These are phyloP conservation scores for Alethe castanea DNA, from an alignment of 2,113 vertebrate genomes.

Conservation along the genomic window DNA sequence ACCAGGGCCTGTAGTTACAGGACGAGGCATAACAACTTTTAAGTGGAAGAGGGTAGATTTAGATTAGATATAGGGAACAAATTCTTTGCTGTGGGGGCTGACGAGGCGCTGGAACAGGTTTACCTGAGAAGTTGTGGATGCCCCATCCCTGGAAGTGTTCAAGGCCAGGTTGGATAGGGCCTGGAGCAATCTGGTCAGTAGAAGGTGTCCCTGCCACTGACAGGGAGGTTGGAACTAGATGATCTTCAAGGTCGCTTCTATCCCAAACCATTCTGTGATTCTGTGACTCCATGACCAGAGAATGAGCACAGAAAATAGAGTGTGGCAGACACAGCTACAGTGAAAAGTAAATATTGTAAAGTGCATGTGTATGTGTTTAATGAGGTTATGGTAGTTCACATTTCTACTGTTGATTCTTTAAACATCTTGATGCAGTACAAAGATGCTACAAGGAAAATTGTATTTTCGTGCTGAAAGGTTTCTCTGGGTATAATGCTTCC, in stretches of 20 bases:
- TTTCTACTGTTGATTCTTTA: not conserved
- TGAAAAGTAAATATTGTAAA: not conserved
- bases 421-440: not conserved
- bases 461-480: not conserved
- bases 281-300: not conserved
- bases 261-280: not conserved
- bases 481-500: not conserved
- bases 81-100: not conserved
- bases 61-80: not conserved
- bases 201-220: not conserved
- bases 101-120: not conserved
- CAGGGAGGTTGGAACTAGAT: fast-evolving
- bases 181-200: not conserved
- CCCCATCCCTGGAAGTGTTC: not conserved
- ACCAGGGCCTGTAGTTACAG: not conserved
- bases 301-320: not conserved
- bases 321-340: not conserved
- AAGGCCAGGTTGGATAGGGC: not conserved
- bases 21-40: not conserved
- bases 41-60: not conserved
- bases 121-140: not conserved
- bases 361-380: not conserved
- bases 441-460: not conserved
- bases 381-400: not conserved
- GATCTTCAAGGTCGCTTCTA: not conserved